A percentile compares a stretch with the other conserved stretches of the same genome.
Conservation (phyloP, 2,797 vertebrate genomes). For the Channallabes apus region DNA sequence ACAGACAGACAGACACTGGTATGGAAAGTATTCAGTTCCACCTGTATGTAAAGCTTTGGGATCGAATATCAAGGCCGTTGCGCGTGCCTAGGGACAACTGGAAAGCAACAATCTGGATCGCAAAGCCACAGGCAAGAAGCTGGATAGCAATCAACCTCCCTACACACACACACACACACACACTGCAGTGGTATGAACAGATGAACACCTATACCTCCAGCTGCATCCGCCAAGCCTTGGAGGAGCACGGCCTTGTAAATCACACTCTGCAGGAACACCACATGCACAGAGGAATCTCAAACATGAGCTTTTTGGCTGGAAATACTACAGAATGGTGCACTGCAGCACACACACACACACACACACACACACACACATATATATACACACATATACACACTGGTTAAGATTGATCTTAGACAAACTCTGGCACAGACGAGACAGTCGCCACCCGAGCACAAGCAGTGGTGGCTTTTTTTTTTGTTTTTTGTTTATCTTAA, state of each 20-base stretch:
- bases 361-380: conserved; percentile 19
- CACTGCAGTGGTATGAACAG: conserved; percentile 33
- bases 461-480: conserved; percentile 14
- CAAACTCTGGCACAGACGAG: conserved; percentile 30
- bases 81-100: conserved; percentile 12
- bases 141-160: conserved; percentile 11
- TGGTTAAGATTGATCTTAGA: conserved; percentile 37
- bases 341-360: conserved; percentile 17
- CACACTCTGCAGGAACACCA: conserved; percentile 50
- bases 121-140: conserved; percentile 30
- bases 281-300: conserved; percentile 58
- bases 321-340: conserved; percentile 52
- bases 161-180: conserved; percentile 23
- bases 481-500: neutral
- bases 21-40: neutral
- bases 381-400: no score
- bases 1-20: conserved; percentile 9
- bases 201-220: conserved; percentile 48
- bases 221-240: conserved; percentile 46
- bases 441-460: conserved; percentile 17
- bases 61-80: conserved; percentile 18
- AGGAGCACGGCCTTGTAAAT: conserved; percentile 55
- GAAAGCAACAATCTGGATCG: conserved; percentile 28
- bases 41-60: conserved; percentile 3
- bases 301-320: conserved; percentile 60